These are phyloP conservation scores for Chiloscyllium punctatum DNA, from an alignment of 2,797 vertebrate species.

Conservation along the genomic window DNA sequence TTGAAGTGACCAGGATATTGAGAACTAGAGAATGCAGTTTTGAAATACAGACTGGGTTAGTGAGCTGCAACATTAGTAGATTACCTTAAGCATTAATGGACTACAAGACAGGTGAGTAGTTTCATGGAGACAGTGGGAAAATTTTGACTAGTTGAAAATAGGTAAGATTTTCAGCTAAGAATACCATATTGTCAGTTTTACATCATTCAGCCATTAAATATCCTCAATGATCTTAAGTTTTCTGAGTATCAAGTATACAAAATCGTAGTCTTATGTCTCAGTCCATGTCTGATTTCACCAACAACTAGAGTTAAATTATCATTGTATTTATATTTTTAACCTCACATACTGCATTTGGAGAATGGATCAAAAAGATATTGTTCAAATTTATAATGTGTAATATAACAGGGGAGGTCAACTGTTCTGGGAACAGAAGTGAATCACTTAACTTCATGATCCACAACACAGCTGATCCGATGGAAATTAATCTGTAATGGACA, in stretches of 20 bases:
- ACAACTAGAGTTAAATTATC: not conserved
- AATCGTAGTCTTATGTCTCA: not conserved
- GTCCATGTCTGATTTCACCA: not conserved
- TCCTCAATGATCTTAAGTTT: not conserved
- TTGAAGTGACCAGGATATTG: not conserved
- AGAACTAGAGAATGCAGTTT: not conserved
- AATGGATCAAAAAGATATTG: not conserved
- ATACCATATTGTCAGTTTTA: not conserved
- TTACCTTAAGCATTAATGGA: not conserved
- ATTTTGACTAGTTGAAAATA: not conserved
- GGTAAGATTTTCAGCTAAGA: too few species aligned
- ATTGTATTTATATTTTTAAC: not conserved
- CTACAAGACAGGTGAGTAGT: not conserved
- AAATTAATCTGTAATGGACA: not conserved
- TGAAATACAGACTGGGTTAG: not conserved
- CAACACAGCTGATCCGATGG: not conserved
- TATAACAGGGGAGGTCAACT: not conserved
- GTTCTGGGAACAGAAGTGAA: not conserved
- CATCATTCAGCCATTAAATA: not conserved
- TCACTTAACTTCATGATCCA: not conserved
- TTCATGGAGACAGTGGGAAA: not conserved
- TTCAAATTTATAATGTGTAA: not conserved
- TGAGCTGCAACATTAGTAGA: not conserved
- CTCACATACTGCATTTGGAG: not conserved
- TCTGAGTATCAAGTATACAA: not conserved